A percentile compares a stretch with the other conserved stretches of the same genome.
Evolutionary conservation across 2,888 invertebrate species (phyloP).

Genomic region (Noctua fimbriata): DNA sequence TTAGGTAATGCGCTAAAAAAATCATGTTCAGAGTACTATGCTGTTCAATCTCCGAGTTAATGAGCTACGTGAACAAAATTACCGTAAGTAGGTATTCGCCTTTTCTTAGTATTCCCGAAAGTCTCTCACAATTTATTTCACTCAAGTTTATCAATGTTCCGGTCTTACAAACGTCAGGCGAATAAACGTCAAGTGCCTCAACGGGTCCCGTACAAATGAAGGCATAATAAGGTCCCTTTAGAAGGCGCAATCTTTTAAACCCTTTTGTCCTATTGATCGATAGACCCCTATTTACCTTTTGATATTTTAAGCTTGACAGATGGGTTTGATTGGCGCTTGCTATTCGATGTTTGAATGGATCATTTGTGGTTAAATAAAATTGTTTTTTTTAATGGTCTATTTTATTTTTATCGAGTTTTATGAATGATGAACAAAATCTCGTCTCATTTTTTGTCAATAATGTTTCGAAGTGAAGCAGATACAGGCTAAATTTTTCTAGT

Average conservation of each 20-base stretch:
- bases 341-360: conserved; percentile 14
- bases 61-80: conserved; percentile 6
- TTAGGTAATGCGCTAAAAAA: neutral
- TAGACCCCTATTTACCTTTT: conserved; percentile 48
- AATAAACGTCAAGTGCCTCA: conserved; percentile 41
- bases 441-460: neutral
- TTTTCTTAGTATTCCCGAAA: conserved; percentile 25
- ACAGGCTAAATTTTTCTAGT: too few species aligned
- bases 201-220: conserved; percentile 46
- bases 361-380: conserved; percentile 11
- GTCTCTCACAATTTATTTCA: conserved; percentile 24
- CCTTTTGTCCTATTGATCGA: conserved; percentile 44
- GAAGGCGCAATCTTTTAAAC: conserved; percentile 49
- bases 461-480: neutral
- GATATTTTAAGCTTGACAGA: conserved; percentile 44
- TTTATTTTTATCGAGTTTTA: neutral
- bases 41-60: neutral
- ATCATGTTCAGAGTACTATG: neutral
- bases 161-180: conserved; percentile 26
- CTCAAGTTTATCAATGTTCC: conserved; percentile 37
- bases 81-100: neutral
- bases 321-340: conserved; percentile 39
- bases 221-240: conserved; percentile 47
- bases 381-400: neutral
- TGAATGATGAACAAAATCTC: neutral